Percentiles rank a stretch among this genome's conserved stretches.
Conservation (phyloP, 2,888 invertebrate genomes). For the Scaptomyza polygonia region DNA sequence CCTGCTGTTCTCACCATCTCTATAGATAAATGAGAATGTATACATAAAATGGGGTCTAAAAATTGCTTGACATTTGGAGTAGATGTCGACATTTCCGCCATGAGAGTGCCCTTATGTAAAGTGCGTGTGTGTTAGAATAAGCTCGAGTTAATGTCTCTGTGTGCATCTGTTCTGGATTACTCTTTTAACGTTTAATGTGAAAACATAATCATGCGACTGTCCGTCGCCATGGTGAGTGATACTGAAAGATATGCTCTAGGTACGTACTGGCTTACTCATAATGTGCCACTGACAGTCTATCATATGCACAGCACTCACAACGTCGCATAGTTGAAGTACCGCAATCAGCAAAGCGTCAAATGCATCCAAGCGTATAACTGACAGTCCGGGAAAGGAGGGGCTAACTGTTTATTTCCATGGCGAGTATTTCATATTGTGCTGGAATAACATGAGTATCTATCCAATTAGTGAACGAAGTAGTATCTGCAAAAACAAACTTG, state of each 20-base stretch:
- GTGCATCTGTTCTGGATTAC: slow-evolving; percentile 36
- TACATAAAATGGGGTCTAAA: background rate
- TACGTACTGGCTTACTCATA: slow-evolving; percentile 21
- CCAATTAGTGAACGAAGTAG: background rate
- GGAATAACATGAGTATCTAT: background rate
- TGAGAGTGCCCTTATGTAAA: slow-evolving; percentile 15
- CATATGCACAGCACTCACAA: slow-evolving; percentile 1
- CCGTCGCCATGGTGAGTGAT: slow-evolving; percentile 38
- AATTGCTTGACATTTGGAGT: slow-evolving; percentile 44
- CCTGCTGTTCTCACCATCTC: slow-evolving; percentile 29
- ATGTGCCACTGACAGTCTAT: slow-evolving; percentile 12
- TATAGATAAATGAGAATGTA: slow-evolving; percentile 61
- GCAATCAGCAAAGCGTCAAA: slow-evolving; percentile 51
- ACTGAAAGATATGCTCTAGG: slow-evolving; percentile 40
- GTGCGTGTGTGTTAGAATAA: slow-evolving; percentile 1
- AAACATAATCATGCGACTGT: slow-evolving; percentile 59
- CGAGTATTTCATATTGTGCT: background rate
- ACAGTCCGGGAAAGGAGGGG: no score
- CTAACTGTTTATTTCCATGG: slow-evolving; percentile 48
- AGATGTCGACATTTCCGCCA: slow-evolving; percentile 53
- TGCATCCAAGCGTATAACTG: slow-evolving; percentile 40
- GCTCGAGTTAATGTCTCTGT: background rate
- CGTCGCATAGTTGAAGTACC: slow-evolving; percentile 16
- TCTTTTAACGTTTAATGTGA: slow-evolving; percentile 56
- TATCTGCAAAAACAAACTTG: no score